Conservation (phyloP, 2,113 vertebrate genomes). For the Pomatostomus ruficeps region DNA sequence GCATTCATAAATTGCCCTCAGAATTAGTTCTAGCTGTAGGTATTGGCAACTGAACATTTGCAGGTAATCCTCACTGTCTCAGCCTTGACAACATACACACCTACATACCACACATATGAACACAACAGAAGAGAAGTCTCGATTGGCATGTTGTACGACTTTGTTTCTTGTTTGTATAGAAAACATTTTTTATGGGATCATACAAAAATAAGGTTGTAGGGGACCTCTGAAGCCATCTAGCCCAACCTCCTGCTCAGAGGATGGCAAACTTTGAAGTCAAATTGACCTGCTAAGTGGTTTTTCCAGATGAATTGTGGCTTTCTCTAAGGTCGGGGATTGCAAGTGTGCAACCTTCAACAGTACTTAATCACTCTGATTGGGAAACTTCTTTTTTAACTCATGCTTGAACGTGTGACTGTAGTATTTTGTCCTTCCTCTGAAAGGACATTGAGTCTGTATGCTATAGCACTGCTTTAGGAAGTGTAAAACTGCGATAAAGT, state of each 20-base stretch:
- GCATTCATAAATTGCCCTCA: not conserved
- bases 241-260: not conserved
- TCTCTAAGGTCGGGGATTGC: not conserved
- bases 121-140: not conserved
- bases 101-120: not conserved
- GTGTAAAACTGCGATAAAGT: not conserved
- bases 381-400: accelerated
- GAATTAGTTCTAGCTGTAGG: not conserved
- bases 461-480: not conserved
- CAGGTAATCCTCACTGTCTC: not conserved
- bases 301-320: not conserved
- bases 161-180: not conserved
- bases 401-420: not conserved
- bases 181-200: not conserved
- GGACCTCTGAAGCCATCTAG: not conserved
- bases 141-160: not conserved
- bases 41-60: not conserved
- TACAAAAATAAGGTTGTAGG: not conserved
- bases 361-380: not conserved
- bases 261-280: not conserved
- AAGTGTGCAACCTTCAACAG: not conserved
- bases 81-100: not conserved
- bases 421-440: not conserved
- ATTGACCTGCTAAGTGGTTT: not conserved
- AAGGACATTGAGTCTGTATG: not conserved